Evolutionary conservation across 2,888 invertebrate species (phyloP), one percentile per base, ranked within the genome.

Genomic region (Andrena fulva): DNA sequence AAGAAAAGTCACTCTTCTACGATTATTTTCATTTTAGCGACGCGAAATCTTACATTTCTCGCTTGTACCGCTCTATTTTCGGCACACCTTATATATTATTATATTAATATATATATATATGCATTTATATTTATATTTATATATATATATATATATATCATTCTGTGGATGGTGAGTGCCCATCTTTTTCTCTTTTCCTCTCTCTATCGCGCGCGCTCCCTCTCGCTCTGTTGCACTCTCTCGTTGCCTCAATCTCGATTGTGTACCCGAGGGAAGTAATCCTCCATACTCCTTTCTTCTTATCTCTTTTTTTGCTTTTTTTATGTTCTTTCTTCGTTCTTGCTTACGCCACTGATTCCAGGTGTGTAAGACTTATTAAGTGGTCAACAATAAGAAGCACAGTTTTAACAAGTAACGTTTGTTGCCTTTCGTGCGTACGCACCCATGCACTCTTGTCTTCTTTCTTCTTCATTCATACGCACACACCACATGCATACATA

Each of bases 371-470:
- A 91, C 90, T 91, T 91, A 90, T 86, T 70, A 90, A 90, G 91
- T 91, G 90, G 89, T 88, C 89, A 90, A 91, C 89, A 90, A 87
- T 87, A 85, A 87, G 85, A 86, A 87, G 90, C 91, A 91, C 90
- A 86, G 84, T 82, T 90, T 90, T 89, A 92, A 91, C 92, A 92
- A 91, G 90, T 91, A 90, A 89, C 87, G 77, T 85, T 84, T 81
- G 71, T 88, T 79, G 84, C 80, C 59, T 77, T 74, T 54, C 77
- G 52, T 50, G 29, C 75, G 60, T 67, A 70, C 60, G 42, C 42
- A 52, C 50, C 3, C 82, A 82, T 20, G 16, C 62, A 60, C 27
- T 75, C 54, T 48, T 70, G 50, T 84, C 71, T 82, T 63, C 77
- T 54, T 56, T 62, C 24, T 52, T n/a, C 20, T 52, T 52, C 52